Conservation (phyloP, 2,888 invertebrate species). For the Frankliniella fusca region DNA sequence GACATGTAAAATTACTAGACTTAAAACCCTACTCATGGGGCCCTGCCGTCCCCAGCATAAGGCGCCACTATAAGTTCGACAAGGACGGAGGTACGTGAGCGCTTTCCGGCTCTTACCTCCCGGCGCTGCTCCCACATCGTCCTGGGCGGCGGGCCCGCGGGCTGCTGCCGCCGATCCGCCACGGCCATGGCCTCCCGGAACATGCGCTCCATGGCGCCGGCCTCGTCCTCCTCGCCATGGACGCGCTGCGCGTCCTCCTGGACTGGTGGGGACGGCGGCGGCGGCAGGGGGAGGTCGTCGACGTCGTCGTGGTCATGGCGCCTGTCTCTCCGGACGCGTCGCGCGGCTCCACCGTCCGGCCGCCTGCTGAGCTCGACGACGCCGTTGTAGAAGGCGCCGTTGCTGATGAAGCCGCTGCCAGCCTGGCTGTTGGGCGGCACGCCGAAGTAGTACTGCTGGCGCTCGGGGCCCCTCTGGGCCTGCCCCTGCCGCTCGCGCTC, state of each 20-base stretch:
- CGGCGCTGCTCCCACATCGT: not conserved
- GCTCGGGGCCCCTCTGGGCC: not conserved
- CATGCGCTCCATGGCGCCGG: not conserved
- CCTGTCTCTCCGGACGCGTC: not conserved
- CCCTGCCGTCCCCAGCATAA: too few species aligned
- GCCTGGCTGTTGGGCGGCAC: not conserved
- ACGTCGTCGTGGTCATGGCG: not conserved
- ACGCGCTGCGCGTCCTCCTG: not conserved
- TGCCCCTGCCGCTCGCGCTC: not conserved
- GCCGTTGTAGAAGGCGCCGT: slow-evolving; percentile 15
- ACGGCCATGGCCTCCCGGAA: slow-evolving; percentile 18
- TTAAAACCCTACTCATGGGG: too few species aligned
- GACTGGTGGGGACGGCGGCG: not conserved
- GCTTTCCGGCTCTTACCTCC: not conserved
- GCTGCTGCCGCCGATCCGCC: not conserved
- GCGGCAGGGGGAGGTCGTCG: slow-evolving; percentile 2
- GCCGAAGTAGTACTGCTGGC: slow-evolving; percentile 8
- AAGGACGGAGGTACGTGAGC: not conserved
- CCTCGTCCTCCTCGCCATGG: not conserved
- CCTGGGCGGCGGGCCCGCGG: not conserved
- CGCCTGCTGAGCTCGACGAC: slow-evolving; percentile 7
- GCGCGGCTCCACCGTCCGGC: not conserved
- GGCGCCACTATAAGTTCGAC: too few species aligned
- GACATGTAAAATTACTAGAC: not conserved
- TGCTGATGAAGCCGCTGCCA: slow-evolving; percentile 10